Evolutionary conservation across 2,888 invertebrate species (phyloP).

Genomic region (Temnothorax unifasciatus): DNA sequence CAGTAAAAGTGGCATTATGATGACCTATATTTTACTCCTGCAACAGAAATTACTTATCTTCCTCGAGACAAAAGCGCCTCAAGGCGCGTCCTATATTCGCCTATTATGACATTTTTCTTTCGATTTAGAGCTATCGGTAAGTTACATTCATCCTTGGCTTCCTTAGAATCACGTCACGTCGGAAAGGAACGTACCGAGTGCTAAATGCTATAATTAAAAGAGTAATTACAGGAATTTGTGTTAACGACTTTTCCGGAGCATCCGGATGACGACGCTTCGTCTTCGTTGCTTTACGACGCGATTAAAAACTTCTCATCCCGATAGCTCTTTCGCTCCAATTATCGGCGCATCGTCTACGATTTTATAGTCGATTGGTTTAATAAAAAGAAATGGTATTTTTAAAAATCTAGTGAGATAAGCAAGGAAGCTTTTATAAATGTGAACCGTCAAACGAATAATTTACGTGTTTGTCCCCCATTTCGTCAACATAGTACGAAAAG

Average conservation of each 20-base stretch:
- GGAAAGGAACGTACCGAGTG: constrained; percentile 21
- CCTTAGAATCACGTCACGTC: constrained; percentile 8
- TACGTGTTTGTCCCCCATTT: not conserved
- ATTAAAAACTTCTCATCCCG: constrained; percentile 50
- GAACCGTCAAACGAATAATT: not conserved
- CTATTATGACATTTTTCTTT: constrained; percentile 14
- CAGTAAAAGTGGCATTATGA: not conserved
- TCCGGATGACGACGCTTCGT: constrained; percentile 40
- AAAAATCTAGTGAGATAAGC: not conserved
- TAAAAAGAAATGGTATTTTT: constrained; percentile 9
- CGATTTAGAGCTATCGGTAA: constrained; percentile 11
- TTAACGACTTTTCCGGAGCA: constrained; percentile 50
- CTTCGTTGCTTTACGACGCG: constrained; percentile 50
- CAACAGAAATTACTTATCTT: constrained; percentile 3
- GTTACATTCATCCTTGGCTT: constrained; percentile 22
- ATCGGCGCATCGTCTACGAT: constrained; percentile 37
- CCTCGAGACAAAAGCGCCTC: not conserved
- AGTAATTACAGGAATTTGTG: constrained; percentile 55
- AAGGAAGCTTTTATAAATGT: not conserved
- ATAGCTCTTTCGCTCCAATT: constrained; percentile 40
- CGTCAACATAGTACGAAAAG: not conserved
- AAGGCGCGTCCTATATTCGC: constrained; percentile 4
- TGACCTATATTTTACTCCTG: not conserved
- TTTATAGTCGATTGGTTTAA: constrained; percentile 16
- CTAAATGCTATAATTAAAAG: constrained; percentile 54